phyloP scores from a whole-genome alignment of 2,888 invertebrate species.

The Gnatocerus cornutus region DNA sequence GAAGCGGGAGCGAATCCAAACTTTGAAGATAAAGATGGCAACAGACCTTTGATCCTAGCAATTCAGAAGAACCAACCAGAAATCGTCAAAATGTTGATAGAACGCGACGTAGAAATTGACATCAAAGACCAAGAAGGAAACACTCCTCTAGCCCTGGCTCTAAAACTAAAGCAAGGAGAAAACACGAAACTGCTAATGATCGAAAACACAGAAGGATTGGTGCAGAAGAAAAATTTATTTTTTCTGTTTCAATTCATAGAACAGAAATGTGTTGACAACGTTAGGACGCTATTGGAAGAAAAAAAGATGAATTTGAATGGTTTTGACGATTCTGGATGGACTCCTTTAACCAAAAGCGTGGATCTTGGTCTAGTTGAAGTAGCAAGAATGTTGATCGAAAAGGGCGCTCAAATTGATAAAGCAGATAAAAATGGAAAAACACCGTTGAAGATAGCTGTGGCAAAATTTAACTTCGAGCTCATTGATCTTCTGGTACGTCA shows the following conservation, averaged over 20 bases:
- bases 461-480: not conserved
- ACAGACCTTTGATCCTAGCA: not conserved
- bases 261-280: not conserved
- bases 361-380: not conserved
- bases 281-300: not conserved
- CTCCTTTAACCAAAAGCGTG: not conserved
- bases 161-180: not conserved
- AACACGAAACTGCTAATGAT: not conserved
- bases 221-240: not conserved
- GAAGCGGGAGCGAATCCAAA: not conserved
- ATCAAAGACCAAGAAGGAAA: not conserved
- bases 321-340: not conserved
- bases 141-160: not conserved
- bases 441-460: not conserved
- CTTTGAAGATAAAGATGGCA: not conserved
- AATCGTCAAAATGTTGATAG: not conserved
- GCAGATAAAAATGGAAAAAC: not conserved
- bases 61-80: not conserved
- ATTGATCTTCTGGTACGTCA: not conserved
- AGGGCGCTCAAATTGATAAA: not conserved
- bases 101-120: not conserved
- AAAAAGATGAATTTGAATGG: not conserved
- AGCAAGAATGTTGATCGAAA: not conserved
- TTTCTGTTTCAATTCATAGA: not conserved
- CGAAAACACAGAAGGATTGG: not conserved